phyloP scores from a whole-genome alignment of 2,888 invertebrate species.

The Thereva unica region DNA sequence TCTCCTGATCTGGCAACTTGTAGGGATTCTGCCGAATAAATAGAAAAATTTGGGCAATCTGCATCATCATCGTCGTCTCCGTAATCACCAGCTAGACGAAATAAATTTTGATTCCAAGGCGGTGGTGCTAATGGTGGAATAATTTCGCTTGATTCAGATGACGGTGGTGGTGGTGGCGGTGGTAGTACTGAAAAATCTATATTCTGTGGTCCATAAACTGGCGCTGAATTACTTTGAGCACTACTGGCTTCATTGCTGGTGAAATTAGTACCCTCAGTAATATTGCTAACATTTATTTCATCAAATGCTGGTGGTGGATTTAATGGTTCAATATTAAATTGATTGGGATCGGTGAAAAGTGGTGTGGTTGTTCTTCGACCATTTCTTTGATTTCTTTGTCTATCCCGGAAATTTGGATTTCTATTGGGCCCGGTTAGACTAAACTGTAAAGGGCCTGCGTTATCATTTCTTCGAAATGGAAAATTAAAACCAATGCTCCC shows the following conservation, averaged over 20 bases:
- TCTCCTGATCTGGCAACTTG: conserved; percentile 59
- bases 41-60: conserved; percentile 83
- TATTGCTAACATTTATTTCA: conserved; percentile 1
- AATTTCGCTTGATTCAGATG: conserved; percentile 43
- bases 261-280: too few species aligned
- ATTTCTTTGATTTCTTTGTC: too few species aligned
- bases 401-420: not conserved
- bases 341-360: too few species aligned
- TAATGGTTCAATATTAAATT: not conserved
- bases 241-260: not conserved
- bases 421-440: not conserved
- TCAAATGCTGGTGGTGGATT: not conserved
- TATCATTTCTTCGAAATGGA: conserved; percentile 30
- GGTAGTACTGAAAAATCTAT: not conserved
- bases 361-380: too few species aligned
- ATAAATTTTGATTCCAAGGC: conserved; percentile 51
- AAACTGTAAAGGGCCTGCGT: not conserved
- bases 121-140: conserved; percentile 52
- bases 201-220: too few species aligned
- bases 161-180: conserved; percentile 42
- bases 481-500: conserved; percentile 38
- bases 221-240: not conserved
- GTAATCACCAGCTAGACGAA: conserved; percentile 53
- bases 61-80: conserved; percentile 61
- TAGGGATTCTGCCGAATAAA: conserved; percentile 81